These are phyloP conservation scores for Netelia virgata DNA, from an alignment of 2,888 invertebrate species.

Conservation along the genomic window DNA sequence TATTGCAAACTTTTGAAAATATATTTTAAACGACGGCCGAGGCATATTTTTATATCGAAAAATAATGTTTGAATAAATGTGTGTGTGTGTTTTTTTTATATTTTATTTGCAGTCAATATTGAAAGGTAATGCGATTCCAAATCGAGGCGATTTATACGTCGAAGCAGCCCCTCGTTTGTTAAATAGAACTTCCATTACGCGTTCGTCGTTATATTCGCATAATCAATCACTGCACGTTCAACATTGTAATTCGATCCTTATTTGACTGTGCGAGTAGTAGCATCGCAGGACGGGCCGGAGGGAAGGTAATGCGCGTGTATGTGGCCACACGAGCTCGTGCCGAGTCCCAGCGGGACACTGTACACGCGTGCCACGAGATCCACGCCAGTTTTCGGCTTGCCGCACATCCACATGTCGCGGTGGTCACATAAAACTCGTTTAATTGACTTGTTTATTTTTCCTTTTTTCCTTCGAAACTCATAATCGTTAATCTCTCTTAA, in stretches of 20 bases:
- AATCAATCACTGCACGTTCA: constrained; percentile 80
- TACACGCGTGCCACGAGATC: constrained; percentile 45
- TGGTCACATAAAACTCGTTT: constrained; percentile 60
- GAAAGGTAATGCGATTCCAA: constrained; percentile 49
- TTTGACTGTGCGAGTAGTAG: constrained; percentile 73
- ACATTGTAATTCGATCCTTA: constrained; percentile 79
- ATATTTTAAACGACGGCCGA: background rate
- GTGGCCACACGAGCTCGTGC: constrained; percentile 60
- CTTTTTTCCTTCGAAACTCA: constrained; percentile 79
- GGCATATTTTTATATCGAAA: background rate
- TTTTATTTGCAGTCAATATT: constrained; percentile 50
- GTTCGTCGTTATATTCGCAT: constrained; percentile 75
- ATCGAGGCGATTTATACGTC: constrained; percentile 28
- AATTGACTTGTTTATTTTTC: constrained; percentile 76
- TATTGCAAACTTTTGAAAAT: background rate
- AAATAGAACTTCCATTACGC: constrained; percentile 75
- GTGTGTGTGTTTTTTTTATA: constrained; percentile 20
- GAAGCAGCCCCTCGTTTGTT: constrained; percentile 36
- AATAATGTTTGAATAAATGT: background rate
- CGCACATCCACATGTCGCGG: constrained; percentile 55
- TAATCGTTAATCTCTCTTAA: constrained; percentile 69
- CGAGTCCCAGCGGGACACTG: constrained; percentile 65
- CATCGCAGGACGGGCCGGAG: constrained; percentile 22
- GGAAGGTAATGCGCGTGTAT: constrained; percentile 48
- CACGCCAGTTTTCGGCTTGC: constrained; percentile 20